Base-by-base conservation (phyloP, 2,797 vertebrate genomes). In the Halcyon leucocephala region DNA sequence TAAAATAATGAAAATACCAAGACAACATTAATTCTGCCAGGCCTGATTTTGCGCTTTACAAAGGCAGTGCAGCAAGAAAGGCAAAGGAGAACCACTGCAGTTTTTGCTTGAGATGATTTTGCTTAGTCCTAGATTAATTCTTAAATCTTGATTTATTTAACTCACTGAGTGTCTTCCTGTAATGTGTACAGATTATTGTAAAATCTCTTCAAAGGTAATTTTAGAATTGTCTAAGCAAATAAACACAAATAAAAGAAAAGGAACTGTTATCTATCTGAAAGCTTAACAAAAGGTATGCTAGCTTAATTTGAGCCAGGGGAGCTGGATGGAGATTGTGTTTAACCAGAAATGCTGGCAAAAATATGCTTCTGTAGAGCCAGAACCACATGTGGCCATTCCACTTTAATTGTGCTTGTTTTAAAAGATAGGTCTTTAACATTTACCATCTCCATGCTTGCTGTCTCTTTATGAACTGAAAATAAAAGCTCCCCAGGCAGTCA, bases 401-500 rank as follows among this genome's bases (percentile, higher is more conserved):
- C 83, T 97, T 96, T 95, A 96, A 97, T 95, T 97, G 95, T 89
- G 95, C 95, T 96, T 94, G 77, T 94, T 96, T 96, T 90, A 95
- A 96, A 95, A 91, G 91, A 96, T 95, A 93, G 76, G 79, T 92
- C 91, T 96, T 95, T 96, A 96, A 93, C 94, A 89, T 96, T 95
- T 95, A 95, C 95, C 94, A 96, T 95, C 93, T 80, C 86, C 90
- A 57, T 90, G 85, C 91, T 96, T 60, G 86, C 92, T 86, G 71
- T 86, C 94, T 96, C 95, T 97, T 95, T 78, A 91, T 87, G 95
- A 83, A 73, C 89, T 95, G 73, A 95, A 82, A 93, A 87, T 95
- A 95, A 96, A 96, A 95, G 92, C 87, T 96, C 96, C 86, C 95
- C 81, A 91, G 95, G 89, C 89, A 87, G 84, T 87, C 86, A 26